phyloP scores from a whole-genome alignment of 2,113 vertebrate species.

The Rattus rattus region DNA sequence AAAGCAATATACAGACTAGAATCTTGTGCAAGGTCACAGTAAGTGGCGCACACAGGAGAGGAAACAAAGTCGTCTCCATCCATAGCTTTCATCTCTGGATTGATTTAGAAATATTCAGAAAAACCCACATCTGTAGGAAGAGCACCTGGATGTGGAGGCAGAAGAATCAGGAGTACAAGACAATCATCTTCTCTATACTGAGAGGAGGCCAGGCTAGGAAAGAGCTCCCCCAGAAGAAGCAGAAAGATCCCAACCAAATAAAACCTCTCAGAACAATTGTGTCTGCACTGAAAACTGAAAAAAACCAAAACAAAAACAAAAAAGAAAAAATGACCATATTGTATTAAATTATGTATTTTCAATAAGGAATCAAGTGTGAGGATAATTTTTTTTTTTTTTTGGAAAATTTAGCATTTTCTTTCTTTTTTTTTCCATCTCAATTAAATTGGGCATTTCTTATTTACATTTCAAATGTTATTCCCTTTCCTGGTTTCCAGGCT shows the following conservation, averaged over 20 bases:
- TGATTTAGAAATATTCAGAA: background rate
- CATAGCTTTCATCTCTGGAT: background rate
- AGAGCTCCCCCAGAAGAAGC: too few species aligned
- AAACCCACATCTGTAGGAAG: background rate
- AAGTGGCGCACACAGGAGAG: background rate
- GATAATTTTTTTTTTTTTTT: too few species aligned
- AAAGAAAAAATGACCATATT: too few species aligned
- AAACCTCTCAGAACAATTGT: background rate
- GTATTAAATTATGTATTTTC: background rate
- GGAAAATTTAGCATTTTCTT: too few species aligned
- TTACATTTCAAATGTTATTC: too few species aligned
- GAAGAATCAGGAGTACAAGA: background rate
- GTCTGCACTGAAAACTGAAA: background rate
- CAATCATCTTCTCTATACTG: background rate
- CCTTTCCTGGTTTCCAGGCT: too few species aligned
- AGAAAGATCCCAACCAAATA: background rate
- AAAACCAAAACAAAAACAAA: too few species aligned
- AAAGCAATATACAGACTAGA: background rate
- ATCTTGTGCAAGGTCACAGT: background rate
- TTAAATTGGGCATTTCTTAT: too few species aligned
- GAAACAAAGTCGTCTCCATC: background rate
- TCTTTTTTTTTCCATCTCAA: too few species aligned
- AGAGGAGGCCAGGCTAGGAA: background rate
- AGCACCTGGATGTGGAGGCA: background rate
- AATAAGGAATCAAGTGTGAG: background rate